Base-by-base conservation (phyloP, 2,888 invertebrate species). In the Deroplatys truncata region DNA sequence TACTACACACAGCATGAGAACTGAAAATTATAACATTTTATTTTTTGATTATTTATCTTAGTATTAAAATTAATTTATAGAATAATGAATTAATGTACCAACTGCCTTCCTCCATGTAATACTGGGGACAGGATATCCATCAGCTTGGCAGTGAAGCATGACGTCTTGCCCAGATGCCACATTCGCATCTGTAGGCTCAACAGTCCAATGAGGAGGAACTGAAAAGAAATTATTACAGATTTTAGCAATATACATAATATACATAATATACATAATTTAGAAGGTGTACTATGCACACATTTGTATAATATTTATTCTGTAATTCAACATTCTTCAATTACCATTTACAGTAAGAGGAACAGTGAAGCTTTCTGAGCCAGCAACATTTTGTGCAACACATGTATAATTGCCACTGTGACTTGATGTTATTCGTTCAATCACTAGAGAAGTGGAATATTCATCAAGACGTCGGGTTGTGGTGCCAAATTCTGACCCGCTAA, bases 181-280 rank as follows among this genome's bases (percentile, higher is more conserved):
- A 91, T 96, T 97, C n/a, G 96, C 95, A 92, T 98, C 97, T 91
- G 95, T 95, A 0, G 98, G 98, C 92, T 98, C 98, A 92, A 97
- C 94, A 28, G 98, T 96, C 97, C 98, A 98, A 92, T 97, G 96
- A 31, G 98, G 98, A 84, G 98, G 98, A 91, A 98, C 98, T 98
- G 93, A 91, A 91, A 91, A 25, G 56, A 49, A 72, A 20, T 15
- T 16, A 20, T 43, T 43, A 1, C 2, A 43, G 43, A 43, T 13
- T 13, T 43, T 13, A 43, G 10, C 43, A 43, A 43, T 43, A 43
- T 43, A 43, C 43, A 13, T 43, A 10, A 43, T 43, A 13, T 10
- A 43, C 43, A n/a, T n/a, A n/a, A n/a, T n/a, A n/a, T n/a, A n/a
- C n/a, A n/a, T n/a, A n/a, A n/a, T n/a, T n/a, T n/a, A n/a, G n/a